Base-by-base conservation (phyloP, 2,888 invertebrate genomes). In the Adelphocoris suturalis region DNA sequence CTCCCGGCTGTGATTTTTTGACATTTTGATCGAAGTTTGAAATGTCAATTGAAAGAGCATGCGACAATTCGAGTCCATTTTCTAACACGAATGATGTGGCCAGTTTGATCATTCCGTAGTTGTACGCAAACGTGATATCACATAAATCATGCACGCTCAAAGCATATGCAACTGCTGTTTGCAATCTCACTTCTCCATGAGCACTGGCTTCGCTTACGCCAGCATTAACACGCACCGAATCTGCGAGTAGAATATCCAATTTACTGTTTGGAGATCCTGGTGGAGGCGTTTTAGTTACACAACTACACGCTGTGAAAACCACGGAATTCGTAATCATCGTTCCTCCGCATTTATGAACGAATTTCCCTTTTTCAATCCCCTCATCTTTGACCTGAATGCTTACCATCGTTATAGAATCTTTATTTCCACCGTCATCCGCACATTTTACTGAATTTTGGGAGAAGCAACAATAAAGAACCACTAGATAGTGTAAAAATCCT, bases 101-200 rank as follows among this genome's bases (percentile, higher is more conserved):
- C 78, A 47, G n/a, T 16, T 80, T 80, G 5, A 80, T 19, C 78
- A 80, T 46, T 1, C 78, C 78, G 46, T 80, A 80, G 13, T 80
- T 80, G 47, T 80, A 80, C 14, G 16, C 78, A 19, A 13, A 80
- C 14, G 78, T 80, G 9, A 12, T 12, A 9, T 80, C 78, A 19
- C 78, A 80, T 46, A 80, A 46, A 16, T 46, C 46, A 19, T 80
- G 78, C 27, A 80, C 19, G 16, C 78, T 80, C n/a, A 80, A n/a
- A 80, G 78, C 78, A 9, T n/a, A 47, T 4, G 78, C 78, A 0
- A n/a, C 4, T 7, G 78, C 47, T 16, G 47, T 19, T 46, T 80
- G 78, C 47, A 47, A 9, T 28, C 47, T 80, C 2, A 16, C n/a
- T 4, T 13, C 11, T 14, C 1, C 46, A 23, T n/a, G 13, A 4